phyloP scores from a whole-genome alignment of 1,140 invertebrate species.

The Euborellia annulipes region DNA sequence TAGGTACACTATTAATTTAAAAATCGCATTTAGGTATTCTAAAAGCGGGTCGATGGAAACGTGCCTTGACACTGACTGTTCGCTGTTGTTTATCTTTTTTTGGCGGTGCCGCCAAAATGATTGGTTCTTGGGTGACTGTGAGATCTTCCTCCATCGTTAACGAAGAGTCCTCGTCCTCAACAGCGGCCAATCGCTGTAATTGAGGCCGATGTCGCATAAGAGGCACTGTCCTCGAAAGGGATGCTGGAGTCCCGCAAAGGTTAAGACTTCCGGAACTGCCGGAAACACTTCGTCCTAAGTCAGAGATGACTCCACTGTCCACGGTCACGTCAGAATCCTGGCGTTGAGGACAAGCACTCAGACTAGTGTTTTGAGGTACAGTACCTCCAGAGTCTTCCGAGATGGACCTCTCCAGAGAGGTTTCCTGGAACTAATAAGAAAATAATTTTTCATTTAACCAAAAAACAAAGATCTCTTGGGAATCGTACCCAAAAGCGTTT shows the following conservation, averaged over 20 bases:
- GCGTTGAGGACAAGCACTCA: neutral
- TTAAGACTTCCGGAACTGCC: neutral
- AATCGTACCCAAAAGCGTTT: too few species aligned
- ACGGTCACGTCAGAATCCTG: conserved; percentile 9
- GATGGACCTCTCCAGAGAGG: conserved; percentile 4
- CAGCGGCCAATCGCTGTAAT: conserved; percentile 8
- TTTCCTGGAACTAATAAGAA: conserved; percentile 6
- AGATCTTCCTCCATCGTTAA: neutral
- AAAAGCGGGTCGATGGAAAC: too few species aligned
- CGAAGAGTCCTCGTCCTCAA: conserved; percentile 8
- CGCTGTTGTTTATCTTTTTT: too few species aligned
- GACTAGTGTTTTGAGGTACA: neutral
- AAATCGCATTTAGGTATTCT: too few species aligned
- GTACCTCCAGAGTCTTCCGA: neutral
- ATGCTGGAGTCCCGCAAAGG: neutral
- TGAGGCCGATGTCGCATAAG: neutral
- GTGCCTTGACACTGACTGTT: too few species aligned
- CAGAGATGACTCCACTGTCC: conserved; percentile 12
- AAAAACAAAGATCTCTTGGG: neutral
- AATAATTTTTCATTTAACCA: neutral
- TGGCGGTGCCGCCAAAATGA: too few species aligned
- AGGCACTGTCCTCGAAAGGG: neutral
- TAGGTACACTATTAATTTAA: too few species aligned
- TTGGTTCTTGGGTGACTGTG: too few species aligned
- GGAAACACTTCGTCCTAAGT: conserved; percentile 1